These are phyloP conservation scores for Thecocarcelia acutangulata DNA, from an alignment of 2,888 invertebrate genomes.

Conservation along the genomic window DNA sequence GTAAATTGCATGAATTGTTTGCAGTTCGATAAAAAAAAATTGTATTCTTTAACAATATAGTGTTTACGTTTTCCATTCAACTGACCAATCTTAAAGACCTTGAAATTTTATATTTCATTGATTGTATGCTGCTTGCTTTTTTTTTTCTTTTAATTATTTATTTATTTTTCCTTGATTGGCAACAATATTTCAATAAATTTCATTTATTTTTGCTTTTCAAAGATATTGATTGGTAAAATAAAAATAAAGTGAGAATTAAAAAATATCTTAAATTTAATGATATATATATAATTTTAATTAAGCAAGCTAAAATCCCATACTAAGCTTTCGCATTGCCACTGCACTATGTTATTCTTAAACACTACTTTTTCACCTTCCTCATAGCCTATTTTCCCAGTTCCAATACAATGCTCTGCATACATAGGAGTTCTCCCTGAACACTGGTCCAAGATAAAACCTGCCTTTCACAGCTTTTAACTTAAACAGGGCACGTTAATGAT, in stretches of 20 bases:
- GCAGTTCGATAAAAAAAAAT: constrained; percentile 16
- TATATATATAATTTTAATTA: too few species aligned
- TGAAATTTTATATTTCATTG: constrained; percentile 54
- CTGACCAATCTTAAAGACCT: constrained; percentile 59
- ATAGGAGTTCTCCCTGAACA: too few species aligned
- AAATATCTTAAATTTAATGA: not conserved
- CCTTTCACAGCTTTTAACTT: too few species aligned
- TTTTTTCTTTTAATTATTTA: not conserved
- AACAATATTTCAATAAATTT: constrained; percentile 42
- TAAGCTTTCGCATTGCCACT: too few species aligned
- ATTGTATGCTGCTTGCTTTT: not conserved
- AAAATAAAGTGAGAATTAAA: too few species aligned
- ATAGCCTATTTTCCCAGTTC: too few species aligned
- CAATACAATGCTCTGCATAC: too few species aligned
- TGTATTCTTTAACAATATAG: constrained; percentile 14
- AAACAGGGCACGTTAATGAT: too few species aligned
- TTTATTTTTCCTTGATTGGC: not conserved
- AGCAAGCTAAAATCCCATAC: too few species aligned
- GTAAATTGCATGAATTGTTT: constrained; percentile 60
- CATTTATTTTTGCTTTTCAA: constrained; percentile 11
- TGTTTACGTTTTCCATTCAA: constrained; percentile 50
- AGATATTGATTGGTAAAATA: not conserved
- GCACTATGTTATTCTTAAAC: too few species aligned
- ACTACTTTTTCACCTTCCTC: too few species aligned
- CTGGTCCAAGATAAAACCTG: too few species aligned